A percentile compares a stretch with the other conserved stretches of the same genome.
phyloP scores from a whole-genome alignment of 2,113 vertebrate species.

The Murina feae region DNA sequence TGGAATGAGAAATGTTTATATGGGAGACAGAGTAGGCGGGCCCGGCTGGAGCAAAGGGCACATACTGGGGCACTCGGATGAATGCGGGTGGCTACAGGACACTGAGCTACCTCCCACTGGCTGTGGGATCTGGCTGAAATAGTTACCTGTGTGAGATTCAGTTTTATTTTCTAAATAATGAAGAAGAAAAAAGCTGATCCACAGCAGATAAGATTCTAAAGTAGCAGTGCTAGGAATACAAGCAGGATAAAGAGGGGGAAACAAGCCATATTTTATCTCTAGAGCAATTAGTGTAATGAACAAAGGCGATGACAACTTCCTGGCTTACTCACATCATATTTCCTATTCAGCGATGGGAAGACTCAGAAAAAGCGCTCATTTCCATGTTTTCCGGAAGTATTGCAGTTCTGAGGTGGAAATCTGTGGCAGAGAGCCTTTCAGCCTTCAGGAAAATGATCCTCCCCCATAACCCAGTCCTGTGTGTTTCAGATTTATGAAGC shows the following conservation, averaged over 20 bases:
- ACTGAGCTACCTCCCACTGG: background rate
- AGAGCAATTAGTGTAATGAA: slow-evolving; percentile 59
- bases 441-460: background rate
- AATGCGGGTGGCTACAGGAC: background rate
- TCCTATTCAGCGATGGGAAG: background rate
- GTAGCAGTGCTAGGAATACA: background rate
- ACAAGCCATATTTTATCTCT: slow-evolving; percentile 29
- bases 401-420: background rate
- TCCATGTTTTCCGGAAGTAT: background rate
- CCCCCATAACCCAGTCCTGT: background rate
- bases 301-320: slow-evolving; percentile 39
- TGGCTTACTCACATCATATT: background rate
- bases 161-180: background rate
- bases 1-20: background rate
- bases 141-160: background rate
- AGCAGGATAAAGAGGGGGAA: background rate
- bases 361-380: background rate
- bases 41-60: background rate
- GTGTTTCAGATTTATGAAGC: background rate
- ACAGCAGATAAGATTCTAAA: background rate
- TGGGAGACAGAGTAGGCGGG: background rate
- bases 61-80: background rate
- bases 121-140: background rate
- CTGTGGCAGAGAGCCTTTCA: background rate
- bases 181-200: background rate